Base-by-base conservation (phyloP, 1,140 invertebrate genomes). In the Drosophila auraria region DNA sequence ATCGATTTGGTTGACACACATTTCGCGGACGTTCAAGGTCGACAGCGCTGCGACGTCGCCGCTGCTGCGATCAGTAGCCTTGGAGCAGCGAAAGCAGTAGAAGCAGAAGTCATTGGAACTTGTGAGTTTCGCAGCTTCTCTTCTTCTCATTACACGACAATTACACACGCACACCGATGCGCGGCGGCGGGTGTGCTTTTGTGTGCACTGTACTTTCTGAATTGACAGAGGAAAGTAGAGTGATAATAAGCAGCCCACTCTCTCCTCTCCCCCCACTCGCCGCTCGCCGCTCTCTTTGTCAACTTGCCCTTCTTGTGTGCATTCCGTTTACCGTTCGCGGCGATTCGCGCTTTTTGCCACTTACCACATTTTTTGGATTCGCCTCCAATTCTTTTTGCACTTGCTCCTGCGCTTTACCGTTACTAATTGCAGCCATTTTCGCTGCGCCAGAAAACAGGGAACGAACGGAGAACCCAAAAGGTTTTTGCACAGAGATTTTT, bases 161-260 rank as follows among this genome's bases (percentile, higher is more conserved):
- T 54, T 77, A 44, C 54, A 44, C 54, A 56, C 27, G 20, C 49
- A 42, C 23, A 15, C 4, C 30, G 51, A 50, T 9, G 7, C 33
- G 33, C 33, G 33, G 33, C 33, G 33, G 50, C 49, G 36, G 20
- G 49, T 59, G 20, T 42, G 45, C 23, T 54, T 47, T 33, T 30
- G 40, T 71, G 40, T 23, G 38, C 40, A 71, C 68, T 40, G 65
- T 62, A 84, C 83, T 86, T 86, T 87, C 79, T 69, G 70, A 76
- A 87, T 80, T 72, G 70, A 40, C 79, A 54, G 49, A 62, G 47
- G 65, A 82, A 82, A 74, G 73, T 78, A 78, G 74, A 74, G 73
- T 78, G 78, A 82, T 76, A 78, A 78, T 59, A 57, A 58, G 50
- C 40, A 47, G 36, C 44, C 20, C 15, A 15, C 60, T 49, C 14